Conservation (phyloP, 2,113 vertebrate species). For the human region GRCh38 chr6:89608001-89608500, state of each 20-base stretch:
- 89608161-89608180: neutral
- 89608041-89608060: no score
- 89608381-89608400: neutral
- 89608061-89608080: no score
- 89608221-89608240: neutral
- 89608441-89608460: neutral
- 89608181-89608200: neutral
- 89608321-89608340: neutral
- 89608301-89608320: neutral
- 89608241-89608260: neutral
- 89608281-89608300: neutral
- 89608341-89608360: no score
- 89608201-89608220: neutral
- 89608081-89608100: neutral
- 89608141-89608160: neutral
- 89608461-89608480: neutral
- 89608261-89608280: neutral
- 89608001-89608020: no score
- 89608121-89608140: neutral
- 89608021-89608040: no score
- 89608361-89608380: no score
- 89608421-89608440: neutral
- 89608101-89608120: neutral
- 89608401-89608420: neutral
- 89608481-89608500: neutral